Conservation (phyloP, 2,113 vertebrate species). For the Mus pahari region DNA sequence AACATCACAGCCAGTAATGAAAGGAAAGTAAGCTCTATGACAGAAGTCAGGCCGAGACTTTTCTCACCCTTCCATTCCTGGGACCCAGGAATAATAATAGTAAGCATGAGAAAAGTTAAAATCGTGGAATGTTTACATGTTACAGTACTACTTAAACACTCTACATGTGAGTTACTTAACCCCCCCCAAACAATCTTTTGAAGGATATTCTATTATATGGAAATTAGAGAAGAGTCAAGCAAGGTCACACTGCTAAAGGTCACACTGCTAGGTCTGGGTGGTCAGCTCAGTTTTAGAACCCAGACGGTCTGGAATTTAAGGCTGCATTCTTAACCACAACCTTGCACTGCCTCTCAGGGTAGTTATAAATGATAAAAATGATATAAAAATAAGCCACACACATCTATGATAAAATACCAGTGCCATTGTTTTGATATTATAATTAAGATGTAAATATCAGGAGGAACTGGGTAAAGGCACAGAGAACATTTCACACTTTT, state of each 20-base stretch:
- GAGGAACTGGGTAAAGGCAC: background rate
- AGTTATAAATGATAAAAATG: background rate
- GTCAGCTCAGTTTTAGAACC: slow-evolving; percentile 16
- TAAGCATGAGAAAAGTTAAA: background rate
- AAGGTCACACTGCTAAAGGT: background rate
- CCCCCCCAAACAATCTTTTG: background rate
- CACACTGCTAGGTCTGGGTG: slow-evolving; percentile 27
- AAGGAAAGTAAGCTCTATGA: background rate
- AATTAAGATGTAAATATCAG: background rate
- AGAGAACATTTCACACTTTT: background rate
- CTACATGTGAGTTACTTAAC: background rate
- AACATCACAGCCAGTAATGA: background rate
- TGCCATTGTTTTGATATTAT: background rate
- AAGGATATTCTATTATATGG: slow-evolving; percentile 21
- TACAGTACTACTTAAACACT: background rate
- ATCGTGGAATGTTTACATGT: background rate
- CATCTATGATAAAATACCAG: background rate
- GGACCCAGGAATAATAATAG: background rate
- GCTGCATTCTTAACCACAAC: background rate
- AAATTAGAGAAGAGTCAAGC: slow-evolving; percentile 45
- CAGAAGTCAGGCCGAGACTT: slow-evolving; percentile 32
- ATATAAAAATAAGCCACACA: background rate
- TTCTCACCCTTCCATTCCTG: background rate
- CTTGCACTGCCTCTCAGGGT: background rate
- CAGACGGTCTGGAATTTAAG: background rate